phyloP scores from a whole-genome alignment of 1,140 invertebrate genomes.

The Aphelenchoides avenae region DNA sequence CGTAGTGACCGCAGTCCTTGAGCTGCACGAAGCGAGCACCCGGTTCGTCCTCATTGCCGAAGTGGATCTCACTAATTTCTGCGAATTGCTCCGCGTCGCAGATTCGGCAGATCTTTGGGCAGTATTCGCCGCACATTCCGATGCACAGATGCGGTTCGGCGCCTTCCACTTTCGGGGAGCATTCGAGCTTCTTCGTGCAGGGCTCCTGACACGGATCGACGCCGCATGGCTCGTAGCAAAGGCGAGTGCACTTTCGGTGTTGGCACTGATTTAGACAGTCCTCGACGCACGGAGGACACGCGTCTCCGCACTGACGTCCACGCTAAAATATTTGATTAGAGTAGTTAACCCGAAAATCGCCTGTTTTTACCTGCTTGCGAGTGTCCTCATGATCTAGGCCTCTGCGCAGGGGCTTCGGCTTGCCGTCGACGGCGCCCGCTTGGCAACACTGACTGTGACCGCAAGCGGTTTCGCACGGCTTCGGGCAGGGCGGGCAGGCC shows the following conservation, averaged over 20 bases:
- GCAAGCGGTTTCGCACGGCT: slow-evolving; percentile 31
- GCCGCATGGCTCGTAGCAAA: slow-evolving; percentile 15
- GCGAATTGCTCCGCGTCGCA: slow-evolving; percentile 36
- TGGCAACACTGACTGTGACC: slow-evolving; percentile 20
- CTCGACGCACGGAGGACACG: slow-evolving; percentile 33
- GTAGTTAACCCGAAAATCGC: too few species aligned
- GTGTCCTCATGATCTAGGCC: too few species aligned
- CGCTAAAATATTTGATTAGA: too few species aligned
- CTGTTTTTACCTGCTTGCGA: not conserved
- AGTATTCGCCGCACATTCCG: slow-evolving; percentile 58
- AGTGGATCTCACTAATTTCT: slow-evolving; percentile 58
- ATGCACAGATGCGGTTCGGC: slow-evolving; percentile 28
- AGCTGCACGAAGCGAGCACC: slow-evolving; percentile 50
- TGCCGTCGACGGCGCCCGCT: not conserved
- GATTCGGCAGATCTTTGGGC: slow-evolving; percentile 43
- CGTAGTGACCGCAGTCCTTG: slow-evolving; percentile 50
- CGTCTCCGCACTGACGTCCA: slow-evolving; percentile 35
- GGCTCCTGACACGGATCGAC: slow-evolving; percentile 25
- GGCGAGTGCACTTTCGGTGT: slow-evolving; percentile 12
- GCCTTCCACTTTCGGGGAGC: slow-evolving; percentile 14
- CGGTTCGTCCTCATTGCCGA: slow-evolving; percentile 60
- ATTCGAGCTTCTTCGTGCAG: slow-evolving; percentile 18
- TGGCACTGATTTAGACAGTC: slow-evolving; percentile 17
- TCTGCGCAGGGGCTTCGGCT: slow-evolving; percentile 14
- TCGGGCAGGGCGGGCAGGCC: slow-evolving; percentile 46